phyloP scores from a whole-genome alignment of 2,888 invertebrate genomes.

The Ligdia adustata region DNA sequence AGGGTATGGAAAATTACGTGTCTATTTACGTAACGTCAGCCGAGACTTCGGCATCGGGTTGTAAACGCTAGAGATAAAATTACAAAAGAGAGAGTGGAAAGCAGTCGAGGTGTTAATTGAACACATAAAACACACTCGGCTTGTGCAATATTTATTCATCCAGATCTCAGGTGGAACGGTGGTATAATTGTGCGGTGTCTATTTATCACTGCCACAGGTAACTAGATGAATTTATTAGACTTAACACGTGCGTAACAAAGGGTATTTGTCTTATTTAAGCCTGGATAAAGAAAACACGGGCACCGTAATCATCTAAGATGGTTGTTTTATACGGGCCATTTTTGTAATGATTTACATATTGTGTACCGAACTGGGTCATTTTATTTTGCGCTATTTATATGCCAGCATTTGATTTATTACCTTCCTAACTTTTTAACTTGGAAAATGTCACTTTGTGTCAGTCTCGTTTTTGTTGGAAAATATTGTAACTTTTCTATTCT shows the following conservation, averaged over 20 bases:
- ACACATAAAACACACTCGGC: constrained; percentile 48
- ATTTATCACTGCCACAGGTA: constrained; percentile 60
- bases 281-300: constrained; percentile 39
- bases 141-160: constrained; percentile 47
- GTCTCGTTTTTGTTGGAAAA: constrained; percentile 48
- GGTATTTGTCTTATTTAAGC: constrained; percentile 50
- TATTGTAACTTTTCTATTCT: constrained; percentile 41
- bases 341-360: constrained; percentile 26
- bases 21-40: constrained; percentile 32
- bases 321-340: constrained; percentile 29
- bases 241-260: constrained; percentile 44
- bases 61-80: constrained; percentile 29
- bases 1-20: constrained; percentile 40
- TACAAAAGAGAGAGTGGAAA: constrained; percentile 36
- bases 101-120: constrained; percentile 46
- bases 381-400: constrained; percentile 6
- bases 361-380: constrained; percentile 14
- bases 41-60: constrained; percentile 28
- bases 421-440: constrained; percentile 26
- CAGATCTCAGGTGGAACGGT: constrained; percentile 38
- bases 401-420: constrained; percentile 45
- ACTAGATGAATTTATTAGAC: constrained; percentile 58
- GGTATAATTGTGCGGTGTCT: constrained; percentile 51
- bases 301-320: constrained; percentile 38
- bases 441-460: constrained; percentile 41